Percentiles rank a stretch among this genome's conserved stretches.
Evolutionary conservation across 2,888 invertebrate species (phyloP).

Genomic region (Torymus texanus): DNA sequence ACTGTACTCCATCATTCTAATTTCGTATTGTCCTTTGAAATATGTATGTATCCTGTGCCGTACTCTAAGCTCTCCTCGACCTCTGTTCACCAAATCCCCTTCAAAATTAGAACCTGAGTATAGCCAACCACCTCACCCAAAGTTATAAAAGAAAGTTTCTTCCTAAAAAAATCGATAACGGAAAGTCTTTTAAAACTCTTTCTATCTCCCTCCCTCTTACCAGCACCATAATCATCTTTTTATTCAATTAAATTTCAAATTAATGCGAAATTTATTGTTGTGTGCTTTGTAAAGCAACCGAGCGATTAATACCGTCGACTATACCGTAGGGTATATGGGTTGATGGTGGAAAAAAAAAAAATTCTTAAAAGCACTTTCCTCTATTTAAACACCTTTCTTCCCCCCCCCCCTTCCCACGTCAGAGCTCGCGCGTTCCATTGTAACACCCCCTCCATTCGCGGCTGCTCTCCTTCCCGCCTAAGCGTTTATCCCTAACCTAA

Average conservation of each 20-base stretch:
- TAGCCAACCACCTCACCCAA: no score
- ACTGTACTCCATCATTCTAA: conserved; percentile 39
- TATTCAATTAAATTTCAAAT: conserved; percentile 7
- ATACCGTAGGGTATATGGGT: no score
- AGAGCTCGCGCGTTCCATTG: background rate
- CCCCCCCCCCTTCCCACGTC: background rate
- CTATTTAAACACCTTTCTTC: conserved; percentile 43
- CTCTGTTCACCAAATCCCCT: no score
- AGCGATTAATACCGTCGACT: conserved; percentile 34
- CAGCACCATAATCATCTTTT: background rate
- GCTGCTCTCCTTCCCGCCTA: no score
- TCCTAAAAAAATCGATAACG: no score
- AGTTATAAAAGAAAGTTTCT: no score
- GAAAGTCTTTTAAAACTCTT: no score
- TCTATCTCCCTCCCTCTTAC: no score
- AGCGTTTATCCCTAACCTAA: conserved; percentile 52
- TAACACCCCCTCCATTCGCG: conserved; percentile 10
- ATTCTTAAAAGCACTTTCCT: conserved; percentile 53
- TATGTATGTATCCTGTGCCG: conserved; percentile 3
- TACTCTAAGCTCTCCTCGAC: no score
- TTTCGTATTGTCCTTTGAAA: conserved; percentile 23
- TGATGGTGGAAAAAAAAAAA: background rate
- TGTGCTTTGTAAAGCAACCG: background rate
- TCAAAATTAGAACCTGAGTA: no score
- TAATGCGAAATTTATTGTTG: conserved; percentile 2